Base-by-base conservation (phyloP, 2,888 invertebrate species). In the Torymus tubicola region DNA sequence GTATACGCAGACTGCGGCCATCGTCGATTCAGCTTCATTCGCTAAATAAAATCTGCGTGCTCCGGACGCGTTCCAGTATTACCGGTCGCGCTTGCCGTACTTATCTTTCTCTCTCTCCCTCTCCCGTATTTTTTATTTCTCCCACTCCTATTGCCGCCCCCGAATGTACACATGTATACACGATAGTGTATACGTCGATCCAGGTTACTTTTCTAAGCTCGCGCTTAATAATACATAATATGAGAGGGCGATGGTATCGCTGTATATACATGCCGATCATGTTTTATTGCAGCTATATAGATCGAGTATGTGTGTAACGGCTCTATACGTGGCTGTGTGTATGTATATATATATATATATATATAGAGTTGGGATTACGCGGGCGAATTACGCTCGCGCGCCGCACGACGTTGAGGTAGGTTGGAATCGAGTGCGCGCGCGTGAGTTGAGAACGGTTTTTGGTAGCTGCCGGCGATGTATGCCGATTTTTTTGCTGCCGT, bases 31-130 rank as follows among this genome's bases (percentile, higher is more conserved):
- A 69, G 31, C 55, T 24, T n/a, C 14, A 31, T 57, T 55, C 69
- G 21, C 52, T 70, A 72, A 67, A 75, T 21, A 74, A 69, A 55
- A 76, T 76, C 61, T n/a, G n/a, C 21, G 24, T 2, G 18, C 52
- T 50, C 5, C 8, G 8, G 57, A 13, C 58, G 12, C 63, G 67
- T 68, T 78, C 78, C 75, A 81, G 77, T 81, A 75, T 67, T 81
- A 76, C 77, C 78, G 78, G 78, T 82, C 73, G 73, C 68, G 73
- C 42, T 31, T 3, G 31, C 31, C 31, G 31, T 3, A 42, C 42
- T 8, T 8, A 8, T 42, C 5, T 8, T 42, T 42, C 5, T 42
- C 8, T 42, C 42, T 8, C 5, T 42, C 42, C 10, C 42, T 8
- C 42, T 42, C 42, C 42, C 42, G 5, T 42, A 42, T 1, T 57